Evolutionary conservation across 2,888 invertebrate genomes (phyloP), one percentile per base, ranked within the genome.

Genomic region (Tanaodytes sp.): DNA sequence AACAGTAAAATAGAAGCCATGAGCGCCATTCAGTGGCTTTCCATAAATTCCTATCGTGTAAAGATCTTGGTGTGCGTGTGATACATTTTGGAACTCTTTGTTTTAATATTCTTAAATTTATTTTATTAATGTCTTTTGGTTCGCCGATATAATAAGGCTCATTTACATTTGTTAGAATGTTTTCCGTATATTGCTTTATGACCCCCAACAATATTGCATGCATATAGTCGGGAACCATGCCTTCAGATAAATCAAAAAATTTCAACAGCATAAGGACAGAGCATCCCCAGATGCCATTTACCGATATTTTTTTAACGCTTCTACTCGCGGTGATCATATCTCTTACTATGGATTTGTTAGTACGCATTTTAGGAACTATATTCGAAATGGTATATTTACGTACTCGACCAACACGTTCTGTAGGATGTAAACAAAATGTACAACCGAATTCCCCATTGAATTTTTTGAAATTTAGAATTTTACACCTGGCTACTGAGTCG

Each of bases 191-290:
- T 12, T 55, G 51, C 16, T 43, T 31, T 8, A 20, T 52, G 1
- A 66, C 64, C 30, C 73, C 74, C 8, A 73, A 27, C 12, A 57
- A 46, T 39, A 61, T 27, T 11, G 46, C 42, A 39, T 73, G 71
- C 67, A 74, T 71, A 40, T 67, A 67, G 40, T 75, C 73, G 3
- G 71, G 68, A 11, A 65, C 40, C 68, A 72, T 70, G 2, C 71
- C 61, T 39, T 64, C 45, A 19, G 19, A 62, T 31, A 74, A 54
- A 62, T 69, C 51, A 33, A 74, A 73, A 23, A 49, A 16, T 18
- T 64, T 51, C 8, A 72, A 42, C 15, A 39, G 19, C 30, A 67
- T 69, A 30, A 69, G 19, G 18, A 48, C 27, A 23, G 63, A 64
- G 1, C 37, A 27, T 1, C 55, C 70, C 36, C 46, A 45, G 20